phyloP scores from a whole-genome alignment of 1,140 invertebrate species.

The Oedothorax gibbosus region DNA sequence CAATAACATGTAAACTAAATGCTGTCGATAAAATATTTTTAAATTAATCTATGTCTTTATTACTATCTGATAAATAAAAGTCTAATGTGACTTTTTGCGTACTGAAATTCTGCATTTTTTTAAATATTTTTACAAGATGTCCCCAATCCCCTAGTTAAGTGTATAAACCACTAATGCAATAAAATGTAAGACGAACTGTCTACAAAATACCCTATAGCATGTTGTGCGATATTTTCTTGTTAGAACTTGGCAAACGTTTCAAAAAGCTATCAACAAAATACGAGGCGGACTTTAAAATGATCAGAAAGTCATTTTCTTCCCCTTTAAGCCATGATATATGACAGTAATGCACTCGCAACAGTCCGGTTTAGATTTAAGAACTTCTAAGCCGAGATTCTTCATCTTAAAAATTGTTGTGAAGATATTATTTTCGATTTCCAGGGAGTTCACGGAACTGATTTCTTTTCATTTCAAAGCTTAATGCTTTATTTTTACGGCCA shows the following conservation, averaged over 20 bases:
- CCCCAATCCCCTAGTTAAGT: not conserved
- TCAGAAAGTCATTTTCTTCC: slow-evolving; percentile 57
- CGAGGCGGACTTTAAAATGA: slow-evolving; percentile 56
- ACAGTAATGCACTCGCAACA: slow-evolving; percentile 45
- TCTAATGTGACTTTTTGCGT: not conserved
- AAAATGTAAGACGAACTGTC: slow-evolving; percentile 20
- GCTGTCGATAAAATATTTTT: too few species aligned
- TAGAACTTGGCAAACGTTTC: slow-evolving; percentile 57
- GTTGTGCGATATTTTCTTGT: slow-evolving; percentile 45
- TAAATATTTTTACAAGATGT: not conserved
- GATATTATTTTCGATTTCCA: slow-evolving; percentile 48
- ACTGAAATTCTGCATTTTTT: not conserved
- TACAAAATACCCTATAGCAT: not conserved
- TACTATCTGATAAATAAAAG: not conserved
- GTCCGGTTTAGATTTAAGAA: slow-evolving; percentile 46
- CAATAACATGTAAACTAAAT: too few species aligned
- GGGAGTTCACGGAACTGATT: slow-evolving; percentile 15
- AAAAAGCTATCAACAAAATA: slow-evolving; percentile 56
- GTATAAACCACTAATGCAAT: slow-evolving; percentile 12
- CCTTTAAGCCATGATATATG: slow-evolving; percentile 57
- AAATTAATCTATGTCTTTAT: too few species aligned
- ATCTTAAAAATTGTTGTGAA: slow-evolving; percentile 29
- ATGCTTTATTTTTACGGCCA: slow-evolving; percentile 24
- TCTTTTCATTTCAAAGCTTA: slow-evolving; percentile 34
- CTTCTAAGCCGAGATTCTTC: slow-evolving; percentile 31